These are phyloP conservation scores for Tokudaia tokunoshimensis DNA, from an alignment of 2,797 vertebrate species.

Conservation along the genomic window DNA sequence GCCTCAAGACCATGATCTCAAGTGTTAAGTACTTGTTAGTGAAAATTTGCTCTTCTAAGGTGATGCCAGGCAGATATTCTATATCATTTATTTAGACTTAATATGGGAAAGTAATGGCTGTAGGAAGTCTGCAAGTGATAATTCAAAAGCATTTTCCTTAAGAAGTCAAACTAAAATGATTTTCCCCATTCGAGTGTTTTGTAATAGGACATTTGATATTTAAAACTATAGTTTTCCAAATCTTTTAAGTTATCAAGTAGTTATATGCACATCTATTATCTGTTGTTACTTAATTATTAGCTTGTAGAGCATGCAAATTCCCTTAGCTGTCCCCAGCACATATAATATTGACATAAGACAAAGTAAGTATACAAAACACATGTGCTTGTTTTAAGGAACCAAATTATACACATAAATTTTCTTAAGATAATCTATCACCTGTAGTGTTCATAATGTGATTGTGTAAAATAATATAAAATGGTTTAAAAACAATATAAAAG, in stretches of 20 bases:
- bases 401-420: background rate
- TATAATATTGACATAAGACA: background rate
- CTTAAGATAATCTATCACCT: background rate
- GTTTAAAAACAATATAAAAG: background rate
- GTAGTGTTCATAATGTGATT: background rate
- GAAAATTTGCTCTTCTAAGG: background rate
- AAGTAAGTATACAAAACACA: background rate
- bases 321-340: background rate
- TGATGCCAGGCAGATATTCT: background rate
- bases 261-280: background rate
- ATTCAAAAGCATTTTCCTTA: background rate
- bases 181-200: background rate
- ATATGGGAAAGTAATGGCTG: background rate
- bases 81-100: background rate
- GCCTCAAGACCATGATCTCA: background rate
- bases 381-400: background rate
- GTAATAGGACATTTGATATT: background rate
- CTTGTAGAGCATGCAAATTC: background rate
- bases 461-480: background rate
- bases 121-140: conserved; percentile 8
- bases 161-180: conserved; percentile 13
- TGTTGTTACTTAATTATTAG: background rate
- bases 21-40: background rate
- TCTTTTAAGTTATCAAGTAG: background rate
- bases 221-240: background rate